Evolutionary conservation across 2,113 vertebrate genomes (phyloP).

Genomic region (Calyptomena viridis): DNA sequence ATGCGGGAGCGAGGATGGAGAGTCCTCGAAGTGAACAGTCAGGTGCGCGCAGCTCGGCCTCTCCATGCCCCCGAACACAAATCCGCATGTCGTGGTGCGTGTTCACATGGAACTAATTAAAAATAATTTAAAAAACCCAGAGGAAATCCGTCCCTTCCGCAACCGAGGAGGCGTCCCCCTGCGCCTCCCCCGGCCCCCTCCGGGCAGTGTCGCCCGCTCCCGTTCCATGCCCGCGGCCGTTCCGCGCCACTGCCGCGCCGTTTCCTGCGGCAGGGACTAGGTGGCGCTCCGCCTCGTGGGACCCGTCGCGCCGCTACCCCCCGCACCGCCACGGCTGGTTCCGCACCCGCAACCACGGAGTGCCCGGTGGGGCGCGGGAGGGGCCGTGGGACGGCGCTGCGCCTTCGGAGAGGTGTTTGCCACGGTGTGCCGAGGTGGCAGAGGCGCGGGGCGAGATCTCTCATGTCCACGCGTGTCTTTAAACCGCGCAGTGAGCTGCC

Average conservation of each 20-base stretch:
- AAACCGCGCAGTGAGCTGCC: fast-evolving
- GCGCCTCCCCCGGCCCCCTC: too few species aligned
- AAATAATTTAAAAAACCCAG: not conserved
- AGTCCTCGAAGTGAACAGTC: not conserved
- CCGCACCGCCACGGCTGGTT: not conserved
- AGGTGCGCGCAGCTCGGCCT: not conserved
- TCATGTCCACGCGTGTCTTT: not conserved
- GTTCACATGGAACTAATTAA: not conserved
- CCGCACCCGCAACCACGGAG: not conserved
- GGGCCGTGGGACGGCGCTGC: not conserved
- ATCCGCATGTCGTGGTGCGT: not conserved
- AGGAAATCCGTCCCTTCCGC: not conserved
- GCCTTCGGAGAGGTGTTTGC: not conserved
- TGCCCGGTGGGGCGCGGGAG: not conserved
- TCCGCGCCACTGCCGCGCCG: slow-evolving; percentile 37
- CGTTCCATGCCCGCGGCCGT: slow-evolving; percentile 6
- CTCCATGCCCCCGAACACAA: not conserved
- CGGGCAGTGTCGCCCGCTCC: not conserved
- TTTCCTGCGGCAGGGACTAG: slow-evolving; percentile 89
- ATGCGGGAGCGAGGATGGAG: not conserved
- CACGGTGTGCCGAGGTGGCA: not conserved
- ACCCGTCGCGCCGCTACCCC: not conserved
- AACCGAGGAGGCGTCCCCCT: too few species aligned
- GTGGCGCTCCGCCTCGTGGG: slow-evolving; percentile 91
- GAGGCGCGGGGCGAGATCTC: not conserved